phyloP scores from a whole-genome alignment of 2,113 vertebrate genomes.

The Pelmatolapia mariae region DNA sequence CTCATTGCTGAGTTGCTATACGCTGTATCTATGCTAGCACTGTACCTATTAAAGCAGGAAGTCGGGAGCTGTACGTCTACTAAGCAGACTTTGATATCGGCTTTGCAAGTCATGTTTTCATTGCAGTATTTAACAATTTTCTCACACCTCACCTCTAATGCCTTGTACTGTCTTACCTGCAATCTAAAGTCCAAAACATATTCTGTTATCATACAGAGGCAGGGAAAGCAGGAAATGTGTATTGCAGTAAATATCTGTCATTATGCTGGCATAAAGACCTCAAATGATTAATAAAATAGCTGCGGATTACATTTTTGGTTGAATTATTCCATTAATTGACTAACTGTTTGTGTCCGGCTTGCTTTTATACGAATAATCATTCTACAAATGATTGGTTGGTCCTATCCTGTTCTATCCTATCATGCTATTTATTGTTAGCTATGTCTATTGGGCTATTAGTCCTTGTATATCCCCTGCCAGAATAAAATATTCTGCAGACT shows the following conservation, averaged over 20 bases:
- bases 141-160: background rate
- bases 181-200: background rate
- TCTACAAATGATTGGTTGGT: background rate
- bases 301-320: accelerated
- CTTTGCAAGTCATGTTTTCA: background rate
- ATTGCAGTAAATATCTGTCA: background rate
- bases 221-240: background rate
- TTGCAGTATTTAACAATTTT: background rate
- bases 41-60: background rate
- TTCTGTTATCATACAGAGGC: background rate
- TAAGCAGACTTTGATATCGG: background rate
- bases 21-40: background rate
- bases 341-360: background rate
- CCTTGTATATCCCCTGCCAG: background rate
- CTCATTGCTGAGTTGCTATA: background rate
- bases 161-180: background rate
- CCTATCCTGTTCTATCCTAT: background rate
- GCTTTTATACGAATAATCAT: background rate
- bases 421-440: background rate
- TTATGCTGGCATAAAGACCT: background rate
- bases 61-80: background rate
- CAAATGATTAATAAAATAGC: background rate
- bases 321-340: background rate
- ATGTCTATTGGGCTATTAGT: background rate
- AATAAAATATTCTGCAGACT: background rate